Conservation (phyloP, 92 coral and sea anemone genomes). For the Paragorgia papillata region DNA sequence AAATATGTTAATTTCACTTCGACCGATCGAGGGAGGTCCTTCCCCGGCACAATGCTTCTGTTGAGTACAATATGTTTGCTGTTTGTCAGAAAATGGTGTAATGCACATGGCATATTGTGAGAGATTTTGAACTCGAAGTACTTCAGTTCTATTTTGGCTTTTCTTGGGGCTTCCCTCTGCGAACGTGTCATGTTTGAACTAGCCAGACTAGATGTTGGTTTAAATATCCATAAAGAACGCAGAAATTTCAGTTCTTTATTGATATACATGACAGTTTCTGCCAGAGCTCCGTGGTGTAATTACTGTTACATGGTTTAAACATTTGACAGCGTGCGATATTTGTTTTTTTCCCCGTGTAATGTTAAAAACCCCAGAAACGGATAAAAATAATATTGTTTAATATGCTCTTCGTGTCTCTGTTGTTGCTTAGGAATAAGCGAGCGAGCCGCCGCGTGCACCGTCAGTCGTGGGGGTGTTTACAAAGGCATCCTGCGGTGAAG, state of each 20-base stretch:
- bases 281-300: too few species aligned
- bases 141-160: neutral
- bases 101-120: constrained; percentile 35
- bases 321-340: too few species aligned
- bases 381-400: too few species aligned
- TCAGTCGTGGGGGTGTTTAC: constrained; percentile 9
- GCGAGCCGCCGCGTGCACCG: constrained; percentile 5
- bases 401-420: neutral
- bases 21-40: constrained; percentile 27
- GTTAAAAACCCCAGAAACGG: too few species aligned
- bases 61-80: constrained; percentile 19
- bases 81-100: neutral
- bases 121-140: neutral
- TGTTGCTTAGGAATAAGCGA: constrained; percentile 14
- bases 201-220: too few species aligned
- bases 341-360: too few species aligned
- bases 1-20: constrained; percentile 31
- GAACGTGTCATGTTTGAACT: too few species aligned
- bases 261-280: too few species aligned
- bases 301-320: too few species aligned
- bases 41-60: constrained; percentile 7
- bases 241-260: too few species aligned
- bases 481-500: neutral
- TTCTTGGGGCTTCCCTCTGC: too few species aligned
- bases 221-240: too few species aligned